Conservation (phyloP, 2,888 invertebrate species). For the Bembecia ichneumoniformis region DNA sequence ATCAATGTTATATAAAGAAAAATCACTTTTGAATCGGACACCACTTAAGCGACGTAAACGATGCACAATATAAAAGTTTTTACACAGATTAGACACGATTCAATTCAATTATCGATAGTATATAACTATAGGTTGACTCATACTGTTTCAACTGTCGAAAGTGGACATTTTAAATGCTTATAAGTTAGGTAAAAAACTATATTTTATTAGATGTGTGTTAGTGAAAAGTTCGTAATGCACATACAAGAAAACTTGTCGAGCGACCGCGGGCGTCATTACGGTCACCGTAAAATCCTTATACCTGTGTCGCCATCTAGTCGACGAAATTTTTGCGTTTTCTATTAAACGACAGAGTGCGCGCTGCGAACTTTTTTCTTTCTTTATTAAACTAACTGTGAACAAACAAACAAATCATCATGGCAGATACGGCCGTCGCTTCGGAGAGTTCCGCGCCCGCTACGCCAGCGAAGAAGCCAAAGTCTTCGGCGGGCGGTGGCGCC, state of each 20-base stretch:
- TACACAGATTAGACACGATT: too few relatives aligned
- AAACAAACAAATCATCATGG: too few relatives aligned
- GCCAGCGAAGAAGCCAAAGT: constrained; percentile 28
- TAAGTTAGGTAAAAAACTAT: constrained; percentile 6
- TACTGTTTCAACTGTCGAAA: background rate
- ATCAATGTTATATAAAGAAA: constrained; percentile 3
- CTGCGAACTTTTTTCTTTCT: too few relatives aligned
- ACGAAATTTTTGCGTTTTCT: constrained; percentile 1
- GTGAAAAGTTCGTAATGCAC: constrained; percentile 7
- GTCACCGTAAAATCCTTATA: constrained; percentile 2
- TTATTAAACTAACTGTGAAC: constrained; percentile 9
- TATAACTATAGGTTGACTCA: background rate
- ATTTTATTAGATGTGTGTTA: constrained; percentile 5
- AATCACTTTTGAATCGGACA: constrained; percentile 7
- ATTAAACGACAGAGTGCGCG: background rate
- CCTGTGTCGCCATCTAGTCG: constrained; percentile 1
- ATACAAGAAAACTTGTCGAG: constrained; percentile 5
- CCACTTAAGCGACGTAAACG: constrained; percentile 2
- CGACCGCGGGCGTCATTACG: background rate
- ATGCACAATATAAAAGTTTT: background rate
- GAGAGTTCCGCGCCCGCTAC: constrained; percentile 24
- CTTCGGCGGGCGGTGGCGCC: constrained; percentile 14
- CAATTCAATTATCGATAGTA: background rate
- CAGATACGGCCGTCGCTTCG: too few relatives aligned
- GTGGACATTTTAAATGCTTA: background rate